These are phyloP conservation scores for Acleris literana DNA, from an alignment of 2,888 invertebrate species.

Conservation along the genomic window DNA sequence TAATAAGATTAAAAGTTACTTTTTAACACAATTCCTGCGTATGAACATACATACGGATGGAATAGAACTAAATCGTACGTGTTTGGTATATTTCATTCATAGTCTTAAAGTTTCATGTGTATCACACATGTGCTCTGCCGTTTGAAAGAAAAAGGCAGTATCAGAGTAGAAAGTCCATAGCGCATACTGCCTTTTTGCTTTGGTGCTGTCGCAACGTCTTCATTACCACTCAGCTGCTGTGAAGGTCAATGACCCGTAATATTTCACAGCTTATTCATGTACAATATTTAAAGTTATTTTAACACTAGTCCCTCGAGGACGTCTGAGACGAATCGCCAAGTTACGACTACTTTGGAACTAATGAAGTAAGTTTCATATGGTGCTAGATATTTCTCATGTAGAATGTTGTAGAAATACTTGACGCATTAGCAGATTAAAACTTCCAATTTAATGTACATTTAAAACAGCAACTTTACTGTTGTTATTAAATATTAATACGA, in stretches of 20 bases:
- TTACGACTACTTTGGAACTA: constrained; percentile 27
- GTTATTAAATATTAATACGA: too few species aligned
- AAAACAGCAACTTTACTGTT: too few species aligned
- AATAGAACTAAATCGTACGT: too few species aligned
- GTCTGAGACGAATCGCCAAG: constrained; percentile 18
- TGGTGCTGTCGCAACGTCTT: constrained; percentile 1
- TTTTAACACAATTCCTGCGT: too few species aligned
- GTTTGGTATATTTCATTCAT: too few species aligned
- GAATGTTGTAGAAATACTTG: background rate
- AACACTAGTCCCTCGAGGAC: constrained; percentile 9
- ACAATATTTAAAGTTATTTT: constrained; percentile 15
- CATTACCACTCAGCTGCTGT: constrained; percentile 2
- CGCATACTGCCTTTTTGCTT: too few species aligned
- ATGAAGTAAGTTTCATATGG: constrained; percentile 26
- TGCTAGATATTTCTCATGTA: constrained; percentile 4
- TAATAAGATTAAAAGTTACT: too few species aligned
- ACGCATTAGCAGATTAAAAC: background rate
- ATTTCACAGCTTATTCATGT: constrained; percentile 7
- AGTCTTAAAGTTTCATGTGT: too few species aligned
- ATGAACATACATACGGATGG: background rate
- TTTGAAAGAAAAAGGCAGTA: too few species aligned
- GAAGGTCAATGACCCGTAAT: constrained; percentile 4
- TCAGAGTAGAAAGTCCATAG: too few species aligned
- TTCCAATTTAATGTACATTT: background rate
- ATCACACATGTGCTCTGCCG: too few species aligned